Evolutionary conservation across 2,113 vertebrate genomes (phyloP).

Genomic region (Pteronura brasiliensis): DNA sequence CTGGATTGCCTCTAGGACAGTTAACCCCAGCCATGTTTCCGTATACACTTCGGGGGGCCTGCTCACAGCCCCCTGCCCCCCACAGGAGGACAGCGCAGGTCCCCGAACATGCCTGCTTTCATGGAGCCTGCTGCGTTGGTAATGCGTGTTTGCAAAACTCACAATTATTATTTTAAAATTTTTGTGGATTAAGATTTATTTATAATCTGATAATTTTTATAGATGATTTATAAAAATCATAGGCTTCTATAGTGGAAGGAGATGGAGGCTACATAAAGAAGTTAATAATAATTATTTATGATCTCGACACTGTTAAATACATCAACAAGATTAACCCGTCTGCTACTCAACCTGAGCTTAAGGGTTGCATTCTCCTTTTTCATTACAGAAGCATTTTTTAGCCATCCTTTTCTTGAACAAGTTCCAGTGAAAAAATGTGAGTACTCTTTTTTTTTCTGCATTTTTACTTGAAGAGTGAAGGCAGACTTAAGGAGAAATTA

Average conservation of each 20-base stretch:
- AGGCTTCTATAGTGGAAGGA: background rate
- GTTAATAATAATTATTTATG: background rate
- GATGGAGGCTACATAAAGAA: background rate
- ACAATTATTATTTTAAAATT: background rate
- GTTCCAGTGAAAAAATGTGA: conserved; percentile 95
- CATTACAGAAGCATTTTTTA: conserved; percentile 92
- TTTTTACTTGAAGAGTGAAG: conserved; percentile 30
- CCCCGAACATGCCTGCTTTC: fast-evolving
- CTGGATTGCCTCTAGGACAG: background rate
- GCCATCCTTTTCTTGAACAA: conserved; percentile 95
- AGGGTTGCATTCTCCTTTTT: conserved; percentile 51
- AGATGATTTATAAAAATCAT: background rate
- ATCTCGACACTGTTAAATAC: background rate
- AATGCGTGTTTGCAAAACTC: background rate
- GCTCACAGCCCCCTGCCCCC: background rate
- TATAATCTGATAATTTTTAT: background rate
- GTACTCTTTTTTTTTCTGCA: conserved; percentile 63
- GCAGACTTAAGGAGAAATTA: background rate
- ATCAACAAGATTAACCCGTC: background rate
- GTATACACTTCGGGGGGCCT: background rate
- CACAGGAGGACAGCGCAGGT: fast-evolving
- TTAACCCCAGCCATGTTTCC: background rate
- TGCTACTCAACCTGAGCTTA: background rate
- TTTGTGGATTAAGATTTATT: background rate
- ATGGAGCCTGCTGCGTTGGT: background rate